These are phyloP conservation scores for Keiferia lycopersicella DNA, from an alignment of 2,888 invertebrate species.

Conservation along the genomic window DNA sequence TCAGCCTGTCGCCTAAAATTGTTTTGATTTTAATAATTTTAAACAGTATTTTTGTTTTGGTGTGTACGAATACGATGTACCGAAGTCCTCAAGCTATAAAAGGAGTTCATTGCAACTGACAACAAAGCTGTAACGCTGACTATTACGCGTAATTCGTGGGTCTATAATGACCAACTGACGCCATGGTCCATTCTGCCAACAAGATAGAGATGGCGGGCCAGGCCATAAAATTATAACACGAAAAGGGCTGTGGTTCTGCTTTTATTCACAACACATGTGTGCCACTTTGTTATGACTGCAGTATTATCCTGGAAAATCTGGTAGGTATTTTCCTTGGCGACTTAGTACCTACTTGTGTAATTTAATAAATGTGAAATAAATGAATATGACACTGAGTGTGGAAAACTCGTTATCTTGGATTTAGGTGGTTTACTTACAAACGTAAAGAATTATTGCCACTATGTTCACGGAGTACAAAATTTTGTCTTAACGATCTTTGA, in stretches of 20 bases:
- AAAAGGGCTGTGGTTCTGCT: conserved; percentile 17
- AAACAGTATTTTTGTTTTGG: too few species aligned
- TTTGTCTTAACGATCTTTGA: too few species aligned
- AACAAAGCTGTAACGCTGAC: not conserved
- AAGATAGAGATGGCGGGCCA: conserved; percentile 9
- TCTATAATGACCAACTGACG: conserved; percentile 28
- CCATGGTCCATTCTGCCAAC: not conserved
- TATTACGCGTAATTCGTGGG: conserved; percentile 19
- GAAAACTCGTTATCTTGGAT: too few species aligned
- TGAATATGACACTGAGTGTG: too few species aligned
- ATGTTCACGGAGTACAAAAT: too few species aligned
- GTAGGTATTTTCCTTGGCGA: not conserved
- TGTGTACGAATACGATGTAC: too few species aligned
- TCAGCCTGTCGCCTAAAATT: too few species aligned
- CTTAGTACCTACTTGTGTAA: too few species aligned
- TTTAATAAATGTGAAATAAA: too few species aligned
- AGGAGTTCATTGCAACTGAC: not conserved
- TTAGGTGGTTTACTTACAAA: too few species aligned
- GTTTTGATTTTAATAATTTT: too few species aligned
- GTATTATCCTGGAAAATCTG: not conserved
- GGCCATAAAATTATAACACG: conserved; percentile 21
- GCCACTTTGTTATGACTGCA: not conserved
- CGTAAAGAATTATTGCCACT: too few species aligned
- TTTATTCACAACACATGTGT: conserved; percentile 2
- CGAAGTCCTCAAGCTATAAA: not conserved